Conservation (phyloP, 2,888 invertebrate species). For the Rosalia funebris region DNA sequence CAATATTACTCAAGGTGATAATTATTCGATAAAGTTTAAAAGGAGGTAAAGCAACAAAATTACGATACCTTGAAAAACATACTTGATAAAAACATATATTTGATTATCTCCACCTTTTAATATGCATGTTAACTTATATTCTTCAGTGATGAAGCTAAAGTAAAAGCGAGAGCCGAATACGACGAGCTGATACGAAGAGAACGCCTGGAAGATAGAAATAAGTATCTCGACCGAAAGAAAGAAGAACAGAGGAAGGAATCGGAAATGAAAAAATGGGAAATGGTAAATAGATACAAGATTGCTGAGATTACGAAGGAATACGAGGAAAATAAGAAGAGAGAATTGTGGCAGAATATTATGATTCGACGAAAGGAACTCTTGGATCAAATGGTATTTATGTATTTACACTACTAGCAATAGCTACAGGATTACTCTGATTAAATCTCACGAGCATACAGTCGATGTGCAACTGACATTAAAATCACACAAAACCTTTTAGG, state of each 20-base stretch:
- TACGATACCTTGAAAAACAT: no score
- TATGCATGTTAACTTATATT: no score
- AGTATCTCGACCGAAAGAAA: conserved; percentile 56
- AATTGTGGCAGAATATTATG: conserved; percentile 62
- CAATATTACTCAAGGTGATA: no score
- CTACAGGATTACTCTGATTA: no score
- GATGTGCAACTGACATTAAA: no score
- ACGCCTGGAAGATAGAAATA: conserved; percentile 49
- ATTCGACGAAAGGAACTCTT: conserved; percentile 65
- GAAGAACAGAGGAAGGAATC: conserved; percentile 61
- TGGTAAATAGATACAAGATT: conserved; percentile 70
- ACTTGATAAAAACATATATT: no score
- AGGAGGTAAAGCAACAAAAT: no score
- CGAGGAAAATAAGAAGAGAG: conserved; percentile 60
- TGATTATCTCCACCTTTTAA: no score
- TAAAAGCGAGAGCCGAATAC: conserved; percentile 55
- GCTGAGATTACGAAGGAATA: conserved; percentile 65
- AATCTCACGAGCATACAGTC: no score
- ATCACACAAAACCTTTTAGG: conserved; percentile 42
- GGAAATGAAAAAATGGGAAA: conserved; percentile 67
- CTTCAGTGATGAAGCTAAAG: conserved; percentile 61
- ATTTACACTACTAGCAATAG: no score
- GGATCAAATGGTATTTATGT: conserved; percentile 66
- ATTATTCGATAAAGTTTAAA: no score
- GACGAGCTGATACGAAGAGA: conserved; percentile 53